phyloP scores from a whole-genome alignment of 2,113 vertebrate species.

The Sylvietta virens region DNA sequence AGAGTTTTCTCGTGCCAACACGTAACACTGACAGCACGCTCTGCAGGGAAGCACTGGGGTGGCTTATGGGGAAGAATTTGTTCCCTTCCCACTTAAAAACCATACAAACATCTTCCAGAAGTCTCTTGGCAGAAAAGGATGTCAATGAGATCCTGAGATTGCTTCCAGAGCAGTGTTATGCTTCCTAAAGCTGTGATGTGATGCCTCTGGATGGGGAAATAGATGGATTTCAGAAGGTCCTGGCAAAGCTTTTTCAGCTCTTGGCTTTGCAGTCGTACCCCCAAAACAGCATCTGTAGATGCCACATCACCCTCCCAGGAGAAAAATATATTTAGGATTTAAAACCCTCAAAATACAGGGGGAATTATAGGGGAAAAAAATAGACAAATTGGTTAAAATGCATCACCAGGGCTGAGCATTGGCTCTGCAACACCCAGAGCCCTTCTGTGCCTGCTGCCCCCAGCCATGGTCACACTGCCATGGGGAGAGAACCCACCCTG shows the following conservation, averaged over 20 bases:
- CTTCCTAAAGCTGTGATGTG: neutral
- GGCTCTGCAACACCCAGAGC: fast-evolving
- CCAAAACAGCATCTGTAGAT: neutral
- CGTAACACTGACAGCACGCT: fast-evolving
- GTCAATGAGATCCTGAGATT: neutral
- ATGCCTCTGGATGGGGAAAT: neutral
- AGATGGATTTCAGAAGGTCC: neutral
- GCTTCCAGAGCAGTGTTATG: neutral
- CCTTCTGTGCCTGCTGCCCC: neutral
- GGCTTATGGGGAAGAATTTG: neutral
- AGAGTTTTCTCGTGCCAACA: neutral
- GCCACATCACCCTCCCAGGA: neutral
- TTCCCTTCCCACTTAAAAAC: neutral
- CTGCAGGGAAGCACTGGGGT: neutral
- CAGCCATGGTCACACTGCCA: fast-evolving
- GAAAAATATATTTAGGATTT: neutral
- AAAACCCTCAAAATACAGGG: fast-evolving
- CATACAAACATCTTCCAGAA: neutral
- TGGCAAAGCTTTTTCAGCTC: neutral
- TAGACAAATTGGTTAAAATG: neutral
- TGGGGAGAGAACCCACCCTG: neutral
- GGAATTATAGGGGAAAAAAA: neutral
- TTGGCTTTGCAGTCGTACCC: neutral
- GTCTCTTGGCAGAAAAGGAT: neutral
- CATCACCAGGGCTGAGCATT: neutral